Evolutionary conservation across 2,797 vertebrate species (phyloP).

Genomic region (Ceyx erithaca): DNA sequence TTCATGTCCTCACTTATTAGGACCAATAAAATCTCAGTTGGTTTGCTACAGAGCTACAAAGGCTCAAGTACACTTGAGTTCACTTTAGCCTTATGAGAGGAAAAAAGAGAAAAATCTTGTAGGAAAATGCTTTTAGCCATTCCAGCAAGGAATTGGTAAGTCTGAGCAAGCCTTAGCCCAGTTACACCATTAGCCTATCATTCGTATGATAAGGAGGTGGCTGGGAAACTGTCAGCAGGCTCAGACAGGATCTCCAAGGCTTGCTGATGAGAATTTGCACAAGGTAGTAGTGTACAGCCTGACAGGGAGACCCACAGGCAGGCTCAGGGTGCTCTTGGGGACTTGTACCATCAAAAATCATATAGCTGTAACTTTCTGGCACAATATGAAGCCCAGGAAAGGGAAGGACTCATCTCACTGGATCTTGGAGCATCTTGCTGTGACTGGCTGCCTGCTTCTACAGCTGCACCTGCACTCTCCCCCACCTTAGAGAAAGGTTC

Average conservation of each 20-base stretch:
- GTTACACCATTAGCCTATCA: neutral
- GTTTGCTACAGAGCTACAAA: conserved; percentile 3
- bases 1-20: neutral
- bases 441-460: neutral
- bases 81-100: conserved; percentile 12
- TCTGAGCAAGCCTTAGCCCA: neutral
- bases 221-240: conserved; percentile 3
- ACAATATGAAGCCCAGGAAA: neutral
- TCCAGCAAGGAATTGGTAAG: neutral
- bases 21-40: neutral
- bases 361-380: neutral
- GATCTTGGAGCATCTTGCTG: neutral
- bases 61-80: neutral
- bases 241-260: neutral
- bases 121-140: conserved; percentile 15
- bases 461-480: neutral
- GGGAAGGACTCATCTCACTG: neutral
- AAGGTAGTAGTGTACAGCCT: neutral
- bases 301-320: neutral
- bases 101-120: conserved; percentile 13
- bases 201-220: neutral
- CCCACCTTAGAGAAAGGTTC: accelerated
- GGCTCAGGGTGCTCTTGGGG: neutral
- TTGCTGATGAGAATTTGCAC: neutral
- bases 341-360: neutral